Conservation (phyloP, 2,113 vertebrate genomes). For the Hiodon alosoides region DNA sequence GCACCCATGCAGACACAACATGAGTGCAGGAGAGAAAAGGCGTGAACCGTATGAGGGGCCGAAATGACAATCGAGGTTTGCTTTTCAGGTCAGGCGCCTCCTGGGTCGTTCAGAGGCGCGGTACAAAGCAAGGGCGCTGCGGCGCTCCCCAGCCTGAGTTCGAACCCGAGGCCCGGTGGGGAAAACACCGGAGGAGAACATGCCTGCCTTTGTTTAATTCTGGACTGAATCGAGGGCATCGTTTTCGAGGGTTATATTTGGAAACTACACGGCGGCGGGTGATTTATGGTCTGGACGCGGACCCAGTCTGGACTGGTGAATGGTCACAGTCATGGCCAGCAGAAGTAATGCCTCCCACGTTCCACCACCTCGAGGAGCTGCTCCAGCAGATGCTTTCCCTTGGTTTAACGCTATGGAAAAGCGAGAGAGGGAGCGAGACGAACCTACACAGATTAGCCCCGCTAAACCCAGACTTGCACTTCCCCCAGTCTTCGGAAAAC, state of each 20-base stretch:
- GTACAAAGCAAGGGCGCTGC: too few species aligned
- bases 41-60: not conserved
- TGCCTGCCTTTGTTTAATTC: not conserved
- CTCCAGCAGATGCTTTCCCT: too few species aligned
- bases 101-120: too few species aligned
- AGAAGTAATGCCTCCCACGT: not conserved
- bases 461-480: too few species aligned
- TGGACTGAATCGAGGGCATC: not conserved
- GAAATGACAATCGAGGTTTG: not conserved
- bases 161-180: not conserved
- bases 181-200: not conserved
- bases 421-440: not conserved
- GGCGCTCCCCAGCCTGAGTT: too few species aligned
- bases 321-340: not conserved
- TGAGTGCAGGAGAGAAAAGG: not conserved
- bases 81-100: not conserved
- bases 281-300: not conserved
- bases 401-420: too few species aligned
- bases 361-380: not conserved
- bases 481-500: too few species aligned
- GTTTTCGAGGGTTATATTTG: conserved; percentile 8
- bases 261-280: not conserved
- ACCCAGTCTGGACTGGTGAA: not conserved
- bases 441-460: not conserved
- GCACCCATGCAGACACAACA: too few species aligned